These are phyloP conservation scores for Thamnophis sirtalis DNA, from an alignment of 2,113 vertebrate species.

Conservation along the genomic window DNA sequence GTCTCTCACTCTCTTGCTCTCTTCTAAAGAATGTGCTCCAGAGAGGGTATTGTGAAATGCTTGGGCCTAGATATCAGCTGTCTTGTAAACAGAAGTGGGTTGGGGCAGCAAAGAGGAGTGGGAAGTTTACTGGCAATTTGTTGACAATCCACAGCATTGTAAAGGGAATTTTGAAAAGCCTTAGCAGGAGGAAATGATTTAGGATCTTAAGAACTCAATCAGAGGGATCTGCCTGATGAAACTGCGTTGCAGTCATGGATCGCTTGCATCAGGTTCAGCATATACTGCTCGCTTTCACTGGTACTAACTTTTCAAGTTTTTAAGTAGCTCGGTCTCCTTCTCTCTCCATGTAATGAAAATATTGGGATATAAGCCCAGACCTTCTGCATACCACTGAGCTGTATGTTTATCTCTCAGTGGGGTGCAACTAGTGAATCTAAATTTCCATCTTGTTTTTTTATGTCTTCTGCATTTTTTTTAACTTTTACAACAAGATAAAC, in stretches of 20 bases:
- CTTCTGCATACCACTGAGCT: not conserved
- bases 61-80: not conserved
- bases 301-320: not conserved
- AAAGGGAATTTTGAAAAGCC: not conserved
- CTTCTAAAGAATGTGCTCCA: not conserved
- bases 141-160: not conserved
- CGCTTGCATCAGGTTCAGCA: not conserved
- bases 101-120: not conserved
- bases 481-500: not conserved
- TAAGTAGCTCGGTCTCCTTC: not conserved
- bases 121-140: slow-evolving; percentile 15
- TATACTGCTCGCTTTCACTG: not conserved
- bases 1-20: not conserved
- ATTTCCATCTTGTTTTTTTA: not conserved
- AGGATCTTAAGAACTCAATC: not conserved
- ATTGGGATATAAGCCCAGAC: not conserved
- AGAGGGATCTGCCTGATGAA: not conserved
- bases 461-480: not conserved
- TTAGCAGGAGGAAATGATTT: not conserved
- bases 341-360: not conserved
- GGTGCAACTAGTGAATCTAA: not conserved
- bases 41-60: slow-evolving; percentile 24
- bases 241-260: not conserved
- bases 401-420: not conserved
- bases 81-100: not conserved